Conservation (phyloP, 2,888 invertebrate genomes). For the Acronicta aceris region DNA sequence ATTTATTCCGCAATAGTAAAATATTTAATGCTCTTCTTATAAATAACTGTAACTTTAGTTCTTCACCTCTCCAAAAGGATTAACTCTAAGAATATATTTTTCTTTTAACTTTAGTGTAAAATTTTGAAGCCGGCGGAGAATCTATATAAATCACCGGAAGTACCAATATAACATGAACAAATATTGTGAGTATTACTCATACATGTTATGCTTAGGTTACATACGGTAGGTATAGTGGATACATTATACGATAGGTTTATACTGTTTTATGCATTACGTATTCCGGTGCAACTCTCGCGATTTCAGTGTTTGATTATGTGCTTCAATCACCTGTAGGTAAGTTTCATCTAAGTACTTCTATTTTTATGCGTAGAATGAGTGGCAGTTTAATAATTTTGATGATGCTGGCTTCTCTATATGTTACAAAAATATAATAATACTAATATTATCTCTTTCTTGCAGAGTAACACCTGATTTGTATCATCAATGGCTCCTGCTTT, state of each 20-base stretch:
- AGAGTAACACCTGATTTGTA: conserved; percentile 59
- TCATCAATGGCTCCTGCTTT: conserved; percentile 75
- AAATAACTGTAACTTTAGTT: conserved; percentile 50
- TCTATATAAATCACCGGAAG: conserved; percentile 68
- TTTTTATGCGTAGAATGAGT: conserved; percentile 62
- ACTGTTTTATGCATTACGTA: conserved; percentile 11
- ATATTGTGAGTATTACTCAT: conserved; percentile 76
- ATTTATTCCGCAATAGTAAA: conserved; percentile 10
- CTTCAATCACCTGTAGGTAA: conserved; percentile 55
- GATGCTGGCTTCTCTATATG: conserved; percentile 68
- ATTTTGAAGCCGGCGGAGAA: conserved; percentile 70
- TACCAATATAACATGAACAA: conserved; percentile 75
- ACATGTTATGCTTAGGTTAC: conserved; percentile 41
- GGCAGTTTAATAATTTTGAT: conserved; percentile 65
- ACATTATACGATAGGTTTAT: conserved; percentile 7
- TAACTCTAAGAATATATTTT: conserved; percentile 64
- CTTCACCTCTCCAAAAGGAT: conserved; percentile 52
- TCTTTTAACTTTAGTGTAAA: conserved; percentile 79
- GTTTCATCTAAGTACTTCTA: conserved; percentile 44
- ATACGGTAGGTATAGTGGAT: conserved; percentile 5
- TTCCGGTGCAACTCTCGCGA: conserved; percentile 10
- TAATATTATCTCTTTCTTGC: conserved; percentile 51
- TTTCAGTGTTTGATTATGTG: conserved; percentile 28
- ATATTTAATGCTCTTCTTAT: conserved; percentile 2
- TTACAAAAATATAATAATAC: conserved; percentile 10